Evolutionary conservation across 2,888 invertebrate genomes (phyloP).

Genomic region (Hetaerina titia): DNA sequence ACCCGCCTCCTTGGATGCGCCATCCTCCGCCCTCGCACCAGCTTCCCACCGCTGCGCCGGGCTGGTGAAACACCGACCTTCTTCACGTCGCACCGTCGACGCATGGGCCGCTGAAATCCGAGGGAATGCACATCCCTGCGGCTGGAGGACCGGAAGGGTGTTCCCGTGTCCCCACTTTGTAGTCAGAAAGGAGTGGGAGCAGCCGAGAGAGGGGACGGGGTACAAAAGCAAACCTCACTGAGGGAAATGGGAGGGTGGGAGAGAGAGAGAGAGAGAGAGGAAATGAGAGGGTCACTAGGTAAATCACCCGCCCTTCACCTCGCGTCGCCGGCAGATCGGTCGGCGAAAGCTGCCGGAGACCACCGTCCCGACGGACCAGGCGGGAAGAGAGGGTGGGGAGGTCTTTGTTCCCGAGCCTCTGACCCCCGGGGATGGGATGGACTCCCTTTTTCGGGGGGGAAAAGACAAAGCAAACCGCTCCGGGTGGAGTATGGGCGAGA

Average conservation of each 20-base stretch:
- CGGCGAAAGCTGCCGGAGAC: no score
- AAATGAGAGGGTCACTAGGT: no score
- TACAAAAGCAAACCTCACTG: no score
- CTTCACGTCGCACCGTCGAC: background rate
- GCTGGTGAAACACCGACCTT: background rate
- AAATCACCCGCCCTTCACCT: no score
- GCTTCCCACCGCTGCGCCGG: background rate
- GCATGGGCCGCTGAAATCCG: background rate
- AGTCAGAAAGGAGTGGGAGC: no score
- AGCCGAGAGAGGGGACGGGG: no score
- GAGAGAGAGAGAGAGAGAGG: no score
- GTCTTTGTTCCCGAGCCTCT: background rate
- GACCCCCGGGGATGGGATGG: background rate
- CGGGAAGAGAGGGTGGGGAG: no score
- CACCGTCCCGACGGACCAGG: no score
- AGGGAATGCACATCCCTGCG: background rate
- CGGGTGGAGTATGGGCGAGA: background rate
- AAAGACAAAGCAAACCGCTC: background rate
- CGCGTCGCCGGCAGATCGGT: no score
- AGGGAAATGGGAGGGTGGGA: no score
- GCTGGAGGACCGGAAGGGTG: background rate
- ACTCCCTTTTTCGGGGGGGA: background rate
- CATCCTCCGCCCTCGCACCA: background rate
- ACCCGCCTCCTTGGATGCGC: background rate
- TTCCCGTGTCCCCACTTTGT: background rate